Evolutionary conservation across 2,113 vertebrate species (phyloP), one percentile per base, ranked within the genome.

Genomic region (Paradisaea rubra): DNA sequence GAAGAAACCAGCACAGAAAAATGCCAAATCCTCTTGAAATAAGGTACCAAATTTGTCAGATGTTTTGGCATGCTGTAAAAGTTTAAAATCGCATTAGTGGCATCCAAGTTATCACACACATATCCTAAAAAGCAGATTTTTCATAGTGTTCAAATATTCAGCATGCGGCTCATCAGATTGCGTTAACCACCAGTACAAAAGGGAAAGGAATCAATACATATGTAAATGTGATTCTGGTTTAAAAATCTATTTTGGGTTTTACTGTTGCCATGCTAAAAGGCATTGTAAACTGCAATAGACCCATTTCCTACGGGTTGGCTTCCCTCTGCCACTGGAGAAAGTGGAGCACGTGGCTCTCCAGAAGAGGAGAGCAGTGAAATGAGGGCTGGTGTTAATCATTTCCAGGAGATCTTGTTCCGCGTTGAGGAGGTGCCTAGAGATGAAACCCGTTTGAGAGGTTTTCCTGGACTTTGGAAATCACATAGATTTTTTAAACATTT

Each of bases 171-270:
- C 89, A 83, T 97, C 92, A 94, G 95, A 96, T 96, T 92, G 81
- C 68, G 45, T 97, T 93, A 91, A 94, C 89, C 94, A 94, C 81
- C n/a, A 83, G 88, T 94, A 91, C 60, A 94, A 91, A 95, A 95
- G 95, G 86, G 80, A 95, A 93, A 92, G 73, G 94, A 97, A 97
- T 96, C 95, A 93, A 96, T 96, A 93, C 53, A 28, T 83, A 86
- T 86, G 83, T 82, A 97, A 95, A 95, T 95, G 93, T 89, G 56
- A 93, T 93, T 88, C 94, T 87, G 85, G 83, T 84, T 96, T 96
- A 76, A 91, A 95, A 97, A 89, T 57, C 95, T 94, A 39, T 65
- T 82, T 76, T 64, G 41, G 92, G 63, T 77, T 96, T 96, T 95
- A 93, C 87, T 85, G 92, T 96, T 94, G 88, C 84, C 47, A 47